Base-by-base conservation (phyloP, 2,797 vertebrate genomes). In the Spinibarbus caldwelli region DNA sequence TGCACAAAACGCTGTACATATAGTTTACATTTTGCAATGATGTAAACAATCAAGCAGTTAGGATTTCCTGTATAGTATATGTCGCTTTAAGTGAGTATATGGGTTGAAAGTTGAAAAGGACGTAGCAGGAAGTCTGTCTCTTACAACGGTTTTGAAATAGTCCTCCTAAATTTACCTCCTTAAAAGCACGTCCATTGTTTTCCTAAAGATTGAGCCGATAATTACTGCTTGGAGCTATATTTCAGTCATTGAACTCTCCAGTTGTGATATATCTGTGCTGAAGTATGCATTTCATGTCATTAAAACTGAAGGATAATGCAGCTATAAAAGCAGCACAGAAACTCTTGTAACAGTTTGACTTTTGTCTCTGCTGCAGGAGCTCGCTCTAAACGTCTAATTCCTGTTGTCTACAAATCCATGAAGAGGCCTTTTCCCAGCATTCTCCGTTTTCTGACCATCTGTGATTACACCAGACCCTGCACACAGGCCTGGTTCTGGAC, bases 401-500 rank as follows among this genome's bases (percentile, higher is more conserved):
- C 98, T 0, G 97, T 99, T 45, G 92, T 97, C 36, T 99, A 97
- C 94, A 99, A 97, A 88, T 0, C 90, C 0, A 99, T 99, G 97
- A 95, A 92, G 82, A 97, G 93, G 1, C 95, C 95, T 1, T 99
- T 98, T 59, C 98, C 98, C 0, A 99, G 96, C 90, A 99, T 99
- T 90, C 87, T 99, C 5, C 94, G 97, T 52, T 99, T 98, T 92
- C 96, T 99, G 84, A 99, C 98, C 0, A 83, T 97, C 38, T 99
- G 98, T 0, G 98, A 99, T 94, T 99, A 99, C 90, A 99, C 97
- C 76, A 96, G 97, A 57, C 96, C 96, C 0, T 97, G 95, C 90
- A 99, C 97, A 59, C 95, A 98, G 88, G 90, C 88, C 23, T 99
- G 98, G 98, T 99, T 99, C 94, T 99, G 98, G 98, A 80, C 0